Conservation (phyloP, 2,113 vertebrate species). For the Chaetura pelagica region DNA sequence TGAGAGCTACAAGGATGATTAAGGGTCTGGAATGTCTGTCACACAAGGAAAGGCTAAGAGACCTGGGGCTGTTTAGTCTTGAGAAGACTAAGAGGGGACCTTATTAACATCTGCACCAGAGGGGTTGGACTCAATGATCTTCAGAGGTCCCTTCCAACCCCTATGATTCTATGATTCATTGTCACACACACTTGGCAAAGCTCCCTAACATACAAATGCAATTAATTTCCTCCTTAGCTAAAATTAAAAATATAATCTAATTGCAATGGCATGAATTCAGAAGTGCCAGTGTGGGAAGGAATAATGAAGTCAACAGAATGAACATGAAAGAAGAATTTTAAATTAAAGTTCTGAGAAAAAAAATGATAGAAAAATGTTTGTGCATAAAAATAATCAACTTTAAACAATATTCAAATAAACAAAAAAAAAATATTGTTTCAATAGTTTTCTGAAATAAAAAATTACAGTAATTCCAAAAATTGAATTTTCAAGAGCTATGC, state of each 20-base stretch:
- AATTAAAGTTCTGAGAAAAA: neutral
- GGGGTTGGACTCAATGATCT: no score
- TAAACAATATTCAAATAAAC: slow-evolving; percentile 40
- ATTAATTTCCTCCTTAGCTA: neutral
- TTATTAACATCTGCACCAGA: no score
- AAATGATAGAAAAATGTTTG: neutral
- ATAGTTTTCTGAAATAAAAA: slow-evolving; percentile 61
- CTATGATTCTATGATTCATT: neutral
- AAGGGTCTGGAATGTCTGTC: no score
- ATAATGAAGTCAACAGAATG: neutral
- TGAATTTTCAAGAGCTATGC: slow-evolving; percentile 62
- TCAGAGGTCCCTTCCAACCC: no score
- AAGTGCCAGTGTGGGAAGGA: neutral
- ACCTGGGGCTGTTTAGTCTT: no score
- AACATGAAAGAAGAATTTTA: neutral
- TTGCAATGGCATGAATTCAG: neutral
- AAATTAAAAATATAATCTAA: slow-evolving; percentile 6
- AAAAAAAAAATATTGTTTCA: slow-evolving; percentile 57
- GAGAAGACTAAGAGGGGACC: no score
- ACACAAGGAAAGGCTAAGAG: no score
- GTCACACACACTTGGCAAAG: neutral
- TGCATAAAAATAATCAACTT: neutral
- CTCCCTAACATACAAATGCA: neutral
- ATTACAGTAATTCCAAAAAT: slow-evolving; percentile 48
- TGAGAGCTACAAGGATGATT: no score